phyloP scores from a whole-genome alignment of 1,140 invertebrate species.

The Dolichoris vasculosae region DNA sequence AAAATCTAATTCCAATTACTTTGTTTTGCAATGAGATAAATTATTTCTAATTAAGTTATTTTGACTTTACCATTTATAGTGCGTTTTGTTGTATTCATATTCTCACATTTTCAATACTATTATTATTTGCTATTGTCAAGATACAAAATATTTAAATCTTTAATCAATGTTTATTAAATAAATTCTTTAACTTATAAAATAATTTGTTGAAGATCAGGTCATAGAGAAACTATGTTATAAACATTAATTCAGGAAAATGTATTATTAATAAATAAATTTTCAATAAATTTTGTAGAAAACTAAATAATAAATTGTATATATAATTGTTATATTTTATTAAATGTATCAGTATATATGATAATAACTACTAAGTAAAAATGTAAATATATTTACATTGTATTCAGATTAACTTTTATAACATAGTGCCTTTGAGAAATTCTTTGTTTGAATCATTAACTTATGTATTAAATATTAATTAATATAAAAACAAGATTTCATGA shows the following conservation, averaged over 20 bases:
- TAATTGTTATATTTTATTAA: no score
- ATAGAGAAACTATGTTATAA: no score
- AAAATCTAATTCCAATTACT: neutral
- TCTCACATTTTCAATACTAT: neutral
- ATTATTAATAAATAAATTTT: no score
- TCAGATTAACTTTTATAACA: neutral
- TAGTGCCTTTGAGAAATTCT: constrained; percentile 24
- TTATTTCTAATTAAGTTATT: neutral
- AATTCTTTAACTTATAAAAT: no score
- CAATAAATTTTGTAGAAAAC: no score
- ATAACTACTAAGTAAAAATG: neutral
- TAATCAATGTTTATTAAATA: no score
- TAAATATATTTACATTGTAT: neutral
- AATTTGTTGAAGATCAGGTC: no score
- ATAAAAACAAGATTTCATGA: constrained; percentile 29
- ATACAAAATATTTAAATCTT: no score
- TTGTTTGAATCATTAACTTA: constrained; percentile 12
- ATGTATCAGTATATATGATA: no score
- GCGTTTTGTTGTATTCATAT: neutral
- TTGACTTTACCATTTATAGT: neutral
- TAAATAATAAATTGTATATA: no score
- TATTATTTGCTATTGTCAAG: neutral
- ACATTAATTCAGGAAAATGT: no score
- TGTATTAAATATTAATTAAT: constrained; percentile 40
- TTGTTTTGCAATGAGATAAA: no score